Evolutionary conservation across 2,113 vertebrate genomes (phyloP), one percentile per base, ranked within the genome.

Genomic region (Heterotis niloticus): DNA sequence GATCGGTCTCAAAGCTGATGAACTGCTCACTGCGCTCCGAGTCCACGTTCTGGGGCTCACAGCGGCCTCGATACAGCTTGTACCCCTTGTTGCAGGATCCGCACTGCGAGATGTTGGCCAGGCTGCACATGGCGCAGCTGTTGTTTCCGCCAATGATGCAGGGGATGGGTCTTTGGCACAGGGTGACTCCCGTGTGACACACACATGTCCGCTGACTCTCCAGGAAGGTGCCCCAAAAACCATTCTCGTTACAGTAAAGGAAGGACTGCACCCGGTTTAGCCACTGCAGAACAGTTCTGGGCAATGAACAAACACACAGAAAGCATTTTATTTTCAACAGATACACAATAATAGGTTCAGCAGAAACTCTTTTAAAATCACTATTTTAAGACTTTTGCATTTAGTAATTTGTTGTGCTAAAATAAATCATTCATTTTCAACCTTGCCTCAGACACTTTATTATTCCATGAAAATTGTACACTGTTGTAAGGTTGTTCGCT

Each of bases 1-100:
- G 88, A 89, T 99, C 98, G 0, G 98, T 99, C 90, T 99, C 98
- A 16, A 99, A 98, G 90, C 98, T 99, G 90, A 99, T 95, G 89
- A 99, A 99, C 90, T 99, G 97, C 92, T 99, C 98, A 0, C 98
- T 99, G 26, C 98, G 93, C 88, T 99, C 98, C 0, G 98, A 99
- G 91, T 99, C 98, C 88, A 99, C 98, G 0, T 99, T 99, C 92
- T 99, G 98, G 1, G 98, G 96, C 83, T 99, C 96, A 0, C 98
- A 99, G 84, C 96, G 98, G 18, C 98, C 98, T 0, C 97, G 93
- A 83, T 98, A 99, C 85, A 99, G 90, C 93, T 98, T 98, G 86
- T 96, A 99, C 90, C 98, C 98, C 91, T 99, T 98, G 94, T 99
- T 99, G 91, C 98, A 99, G 9, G 98, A 99, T 85, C 98, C 98